Percentiles rank a stretch among this genome's conserved stretches.
Evolutionary conservation across 2,113 vertebrate species (phyloP).

Genomic region (Caranx ignobilis): DNA sequence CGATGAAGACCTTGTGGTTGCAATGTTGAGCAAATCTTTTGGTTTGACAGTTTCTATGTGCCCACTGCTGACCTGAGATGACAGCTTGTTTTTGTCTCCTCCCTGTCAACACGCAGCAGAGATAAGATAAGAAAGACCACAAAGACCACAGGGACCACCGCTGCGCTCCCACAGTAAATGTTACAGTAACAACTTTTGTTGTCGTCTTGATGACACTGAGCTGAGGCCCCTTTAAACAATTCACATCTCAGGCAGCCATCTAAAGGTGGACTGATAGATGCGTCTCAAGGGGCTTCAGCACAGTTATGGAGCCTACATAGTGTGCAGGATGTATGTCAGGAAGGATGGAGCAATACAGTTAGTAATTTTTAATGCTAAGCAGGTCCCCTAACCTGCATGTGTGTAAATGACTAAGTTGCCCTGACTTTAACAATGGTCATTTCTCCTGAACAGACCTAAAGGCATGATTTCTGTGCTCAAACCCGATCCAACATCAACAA

Average conservation of each 20-base stretch:
- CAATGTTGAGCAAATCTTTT: slow-evolving; percentile 48
- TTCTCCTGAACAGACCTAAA: too few relatives aligned
- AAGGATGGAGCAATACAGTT: not conserved
- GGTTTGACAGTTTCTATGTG: slow-evolving; percentile 28
- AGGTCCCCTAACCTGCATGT: not conserved
- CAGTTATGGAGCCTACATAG: not conserved
- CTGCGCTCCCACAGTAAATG: slow-evolving; percentile 1
- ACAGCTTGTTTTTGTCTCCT: slow-evolving; percentile 31
- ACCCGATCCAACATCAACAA: too few relatives aligned
- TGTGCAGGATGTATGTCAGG: not conserved
- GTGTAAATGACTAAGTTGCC: too few relatives aligned
- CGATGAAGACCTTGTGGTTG: not conserved
- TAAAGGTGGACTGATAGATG: not conserved
- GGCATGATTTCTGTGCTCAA: too few relatives aligned
- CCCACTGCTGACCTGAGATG: slow-evolving; percentile 18
- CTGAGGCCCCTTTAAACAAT: not conserved
- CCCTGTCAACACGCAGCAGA: slow-evolving; percentile 28
- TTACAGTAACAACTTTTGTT: not conserved
- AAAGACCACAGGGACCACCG: not conserved
- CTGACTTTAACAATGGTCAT: too few relatives aligned
- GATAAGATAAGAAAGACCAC: slow-evolving; percentile 4
- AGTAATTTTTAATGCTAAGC: not conserved
- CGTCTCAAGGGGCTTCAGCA: not conserved
- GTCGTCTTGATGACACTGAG: not conserved
- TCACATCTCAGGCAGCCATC: not conserved